A percentile compares a stretch with the other conserved stretches of the same genome.
These are phyloP conservation scores for Tinea trinotella DNA, from an alignment of 2,888 invertebrate species.

Conservation along the genomic window DNA sequence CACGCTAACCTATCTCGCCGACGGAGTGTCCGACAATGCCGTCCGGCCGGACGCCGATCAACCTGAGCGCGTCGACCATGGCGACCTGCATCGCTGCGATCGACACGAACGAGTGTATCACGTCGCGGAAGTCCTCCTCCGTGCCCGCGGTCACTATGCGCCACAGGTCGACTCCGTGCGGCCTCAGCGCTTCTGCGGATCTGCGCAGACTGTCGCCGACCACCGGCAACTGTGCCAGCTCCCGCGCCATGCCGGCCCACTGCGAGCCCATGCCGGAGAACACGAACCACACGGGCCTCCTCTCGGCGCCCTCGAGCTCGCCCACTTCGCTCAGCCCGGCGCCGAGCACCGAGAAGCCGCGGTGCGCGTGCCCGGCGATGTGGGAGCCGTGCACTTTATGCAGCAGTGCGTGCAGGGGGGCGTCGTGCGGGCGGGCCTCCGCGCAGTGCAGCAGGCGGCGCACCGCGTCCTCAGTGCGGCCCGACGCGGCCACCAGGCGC, in stretches of 20 bases:
- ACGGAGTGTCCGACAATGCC: conserved; percentile 98
- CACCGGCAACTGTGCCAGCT: conserved; percentile 84
- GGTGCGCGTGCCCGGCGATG: conserved; percentile 82
- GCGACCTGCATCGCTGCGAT: conserved; percentile 98
- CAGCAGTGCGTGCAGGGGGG: conserved; percentile 83
- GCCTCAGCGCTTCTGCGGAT: conserved; percentile 82
- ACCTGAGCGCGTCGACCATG: conserved; percentile 88
- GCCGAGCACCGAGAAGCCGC: conserved; percentile 84
- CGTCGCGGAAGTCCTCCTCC: conserved; percentile 85
- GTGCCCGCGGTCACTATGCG: conserved; percentile 83
- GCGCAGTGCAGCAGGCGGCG: conserved; percentile 76
- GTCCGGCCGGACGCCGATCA: conserved; percentile 86
- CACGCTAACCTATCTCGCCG: conserved; percentile 80
- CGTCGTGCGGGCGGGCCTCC: conserved; percentile 74
- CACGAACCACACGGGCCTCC: conserved; percentile 92
- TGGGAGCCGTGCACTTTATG: conserved; percentile 80
- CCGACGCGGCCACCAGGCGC: conserved; percentile 83
- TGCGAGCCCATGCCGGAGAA: conserved; percentile 99
- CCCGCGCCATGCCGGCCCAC: conserved; percentile 96
- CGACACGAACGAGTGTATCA: conserved; percentile 91
- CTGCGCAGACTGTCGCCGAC: conserved; percentile 86
- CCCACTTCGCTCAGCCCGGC: conserved; percentile 45
- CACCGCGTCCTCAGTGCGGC: conserved; percentile 87
- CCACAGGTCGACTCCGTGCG: conserved; percentile 87
- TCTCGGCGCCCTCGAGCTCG: conserved; percentile 51